Evolutionary conservation across 37 sponge, comb jelly and placozoan genomes (phyloP), one percentile per base, ranked within the genome.

Genomic region (Spongilla lacustris): DNA sequence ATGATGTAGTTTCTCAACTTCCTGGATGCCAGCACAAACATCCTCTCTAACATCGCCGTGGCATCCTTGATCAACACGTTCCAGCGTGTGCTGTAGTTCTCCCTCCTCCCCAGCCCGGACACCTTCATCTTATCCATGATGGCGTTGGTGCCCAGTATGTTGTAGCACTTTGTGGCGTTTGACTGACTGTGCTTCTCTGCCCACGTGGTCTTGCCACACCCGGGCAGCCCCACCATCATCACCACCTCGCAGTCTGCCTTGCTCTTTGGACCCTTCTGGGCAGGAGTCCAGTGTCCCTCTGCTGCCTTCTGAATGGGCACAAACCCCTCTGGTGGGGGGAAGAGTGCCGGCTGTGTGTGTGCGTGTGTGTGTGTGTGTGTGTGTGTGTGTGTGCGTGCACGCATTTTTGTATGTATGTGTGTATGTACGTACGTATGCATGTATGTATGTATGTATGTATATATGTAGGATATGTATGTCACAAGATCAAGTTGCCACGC

Each of bases 151-250:
- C 97, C 91, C 30, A 98, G 70, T 38, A 97, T 86, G 74, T 83
- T 93, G 94, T 87, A 98, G 32, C 80, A 19, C 86, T 97, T 95
- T 25, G 92, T 91, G 10, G 84, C 75, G 73, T 90, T 78, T 31
- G 91, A 79, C 8, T 23, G 23, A 31, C 72, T 58, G 71, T 95
- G 89, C 73, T 90, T 97, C 85, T 87, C 77, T 0, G 91, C 96
- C 99, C 99, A 98, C 0, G 90, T 97, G 77, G 98, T 95, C 96
- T 98, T 98, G n/a, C 99, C 99, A 36, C 87, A 77, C 28, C 89
- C 95, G 36, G 99, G 99, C 48, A 98, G 84, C 0, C 99, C 99
- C 31, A 98, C 82, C 92, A 97, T 83, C 82, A 97, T 76, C 0
- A 97, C 22, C 41, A 97, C 92, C 83, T 94, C 88, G 77, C 89